These are phyloP conservation scores for Latheticus oryzae DNA, from an alignment of 2,888 invertebrate species.

Conservation along the genomic window DNA sequence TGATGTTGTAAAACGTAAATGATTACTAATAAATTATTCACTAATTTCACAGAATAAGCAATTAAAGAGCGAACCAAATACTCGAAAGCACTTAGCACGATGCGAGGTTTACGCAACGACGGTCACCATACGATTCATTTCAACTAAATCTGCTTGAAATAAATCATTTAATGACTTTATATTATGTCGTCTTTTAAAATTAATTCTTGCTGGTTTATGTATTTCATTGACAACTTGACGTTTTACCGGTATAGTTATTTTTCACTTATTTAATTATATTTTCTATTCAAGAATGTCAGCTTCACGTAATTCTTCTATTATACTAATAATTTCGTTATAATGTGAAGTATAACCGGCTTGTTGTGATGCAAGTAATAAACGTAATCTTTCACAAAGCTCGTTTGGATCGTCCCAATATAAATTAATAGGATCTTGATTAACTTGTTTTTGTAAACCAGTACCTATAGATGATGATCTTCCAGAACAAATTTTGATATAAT, in stretches of 20 bases:
- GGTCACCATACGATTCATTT: conserved; percentile 19
- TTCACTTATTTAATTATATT: too few species aligned
- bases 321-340: conserved; percentile 44
- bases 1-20: too few species aligned
- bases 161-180: conserved; percentile 28
- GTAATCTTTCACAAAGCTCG: conserved; percentile 44
- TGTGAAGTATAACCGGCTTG: conserved; percentile 40
- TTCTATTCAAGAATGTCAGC: conserved; percentile 24
- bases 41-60: too few species aligned
- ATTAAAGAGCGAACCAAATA: too few species aligned
- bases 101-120: too few species aligned
- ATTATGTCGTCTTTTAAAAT: conserved; percentile 14
- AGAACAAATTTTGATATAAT: too few species aligned
- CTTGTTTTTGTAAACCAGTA: conserved; percentile 14
- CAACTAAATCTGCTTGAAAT: conserved; percentile 28
- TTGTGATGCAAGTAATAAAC: conserved; percentile 44
- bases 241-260: too few species aligned
- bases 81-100: too few species aligned
- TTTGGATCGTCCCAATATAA: conserved; percentile 48
- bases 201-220: conserved; percentile 26
- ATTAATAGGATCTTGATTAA: conserved; percentile 31
- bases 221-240: conserved; percentile 20
- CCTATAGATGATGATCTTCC: conserved; percentile 6
- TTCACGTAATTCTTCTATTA: conserved; percentile 43
- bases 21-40: too few species aligned